Percentiles rank a stretch among this genome's conserved stretches.
Conservation (phyloP, 2,888 invertebrate species). For the Watsonalla binaria region DNA sequence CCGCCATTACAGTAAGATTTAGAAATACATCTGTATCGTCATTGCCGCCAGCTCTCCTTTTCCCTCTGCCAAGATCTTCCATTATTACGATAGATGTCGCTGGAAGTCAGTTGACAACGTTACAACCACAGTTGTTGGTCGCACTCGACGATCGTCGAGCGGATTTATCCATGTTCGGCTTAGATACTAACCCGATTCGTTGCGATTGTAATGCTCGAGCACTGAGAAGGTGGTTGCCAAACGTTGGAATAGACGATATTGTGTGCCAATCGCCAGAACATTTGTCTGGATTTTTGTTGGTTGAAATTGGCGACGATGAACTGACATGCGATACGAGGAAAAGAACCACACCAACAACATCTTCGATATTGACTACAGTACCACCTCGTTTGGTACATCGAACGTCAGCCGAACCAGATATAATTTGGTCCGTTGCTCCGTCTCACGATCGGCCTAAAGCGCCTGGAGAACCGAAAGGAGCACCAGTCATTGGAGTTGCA, state of each 20-base stretch:
- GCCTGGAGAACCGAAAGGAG: constrained; percentile 79
- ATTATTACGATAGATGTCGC: constrained; percentile 87
- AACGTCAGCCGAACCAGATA: constrained; percentile 88
- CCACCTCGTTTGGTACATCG: constrained; percentile 77
- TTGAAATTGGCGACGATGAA: constrained; percentile 89
- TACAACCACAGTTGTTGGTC: constrained; percentile 87
- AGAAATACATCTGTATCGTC: constrained; percentile 88
- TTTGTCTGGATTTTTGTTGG: constrained; percentile 82
- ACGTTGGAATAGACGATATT: constrained; percentile 80
- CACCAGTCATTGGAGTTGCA: constrained; percentile 74
- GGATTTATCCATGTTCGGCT: constrained; percentile 84
- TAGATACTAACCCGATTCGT: constrained; percentile 88
- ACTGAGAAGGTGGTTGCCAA: constrained; percentile 87
- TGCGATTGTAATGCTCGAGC: constrained; percentile 92
- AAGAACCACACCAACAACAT: constrained; percentile 66
- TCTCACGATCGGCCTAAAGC: constrained; percentile 79
- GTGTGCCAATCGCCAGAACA: constrained; percentile 84
- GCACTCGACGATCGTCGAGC: constrained; percentile 90
- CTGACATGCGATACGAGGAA: constrained; percentile 86
- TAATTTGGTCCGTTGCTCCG: constrained; percentile 93
- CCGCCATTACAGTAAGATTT: constrained; percentile 84
- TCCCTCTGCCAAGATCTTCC: constrained; percentile 92
- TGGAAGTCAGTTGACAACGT: constrained; percentile 86
- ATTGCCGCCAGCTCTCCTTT: constrained; percentile 89
- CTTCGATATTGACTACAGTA: constrained; percentile 63